Percentiles rank a stretch among this genome's conserved stretches.
Evolutionary conservation across 2,113 vertebrate species (phyloP).

Genomic region (Elgaria multicarinata): DNA sequence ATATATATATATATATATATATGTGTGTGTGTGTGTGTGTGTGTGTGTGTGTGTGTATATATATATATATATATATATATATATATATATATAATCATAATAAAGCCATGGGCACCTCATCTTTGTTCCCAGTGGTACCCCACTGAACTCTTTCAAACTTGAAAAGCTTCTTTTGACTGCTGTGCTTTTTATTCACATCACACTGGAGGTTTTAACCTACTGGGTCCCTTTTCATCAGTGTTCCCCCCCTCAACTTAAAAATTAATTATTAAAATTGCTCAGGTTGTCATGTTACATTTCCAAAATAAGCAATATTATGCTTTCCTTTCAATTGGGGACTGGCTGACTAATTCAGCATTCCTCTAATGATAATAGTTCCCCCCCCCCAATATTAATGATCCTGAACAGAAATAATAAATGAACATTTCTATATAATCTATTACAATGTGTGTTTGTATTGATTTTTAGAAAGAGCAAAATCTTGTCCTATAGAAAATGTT

Average conservation of each 20-base stretch:
- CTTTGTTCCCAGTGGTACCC: conserved; percentile 56
- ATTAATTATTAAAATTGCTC: conserved; percentile 69
- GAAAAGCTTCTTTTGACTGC: conserved; percentile 44
- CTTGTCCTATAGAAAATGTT: neutral
- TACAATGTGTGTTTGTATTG: too few species aligned
- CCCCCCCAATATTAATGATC: neutral
- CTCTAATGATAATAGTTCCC: neutral
- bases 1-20: too few species aligned
- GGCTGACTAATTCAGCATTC: conserved; percentile 26
- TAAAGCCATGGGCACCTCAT: conserved; percentile 48
- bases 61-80: too few species aligned
- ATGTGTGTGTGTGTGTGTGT: too few species aligned
- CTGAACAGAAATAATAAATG: neutral
- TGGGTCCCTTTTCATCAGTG: conserved; percentile 60
- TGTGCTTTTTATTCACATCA: conserved; percentile 44
- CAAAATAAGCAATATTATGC: conserved; percentile 30
- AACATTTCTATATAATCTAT: neutral
- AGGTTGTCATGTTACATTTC: conserved; percentile 50
- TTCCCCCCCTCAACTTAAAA: conserved; percentile 39
- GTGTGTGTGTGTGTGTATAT: too few species aligned
- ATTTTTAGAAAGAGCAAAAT: neutral
- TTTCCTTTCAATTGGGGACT: conserved; percentile 42
- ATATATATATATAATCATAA: conserved; percentile 68
- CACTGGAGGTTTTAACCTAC: conserved; percentile 60
- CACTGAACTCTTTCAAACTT: conserved; percentile 68